A percentile compares a stretch with the other conserved stretches of the same genome.
Evolutionary conservation across 2,888 invertebrate genomes (phyloP).

Genomic region (Aphodius granarius): DNA sequence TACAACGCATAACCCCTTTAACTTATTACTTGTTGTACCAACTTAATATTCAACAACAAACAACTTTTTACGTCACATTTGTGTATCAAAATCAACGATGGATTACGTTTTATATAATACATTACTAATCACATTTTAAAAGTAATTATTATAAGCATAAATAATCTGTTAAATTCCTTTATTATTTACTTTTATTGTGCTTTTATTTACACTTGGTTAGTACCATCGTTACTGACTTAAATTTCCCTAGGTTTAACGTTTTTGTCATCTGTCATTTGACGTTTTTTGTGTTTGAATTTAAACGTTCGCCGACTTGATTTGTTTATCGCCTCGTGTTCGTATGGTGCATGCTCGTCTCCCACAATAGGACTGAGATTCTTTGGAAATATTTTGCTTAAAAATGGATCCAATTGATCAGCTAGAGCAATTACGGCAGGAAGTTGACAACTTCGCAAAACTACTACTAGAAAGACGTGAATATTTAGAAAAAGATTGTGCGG

Average conservation of each 20-base stretch:
- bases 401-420: background rate
- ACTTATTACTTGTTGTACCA: constrained; percentile 7
- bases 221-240: background rate
- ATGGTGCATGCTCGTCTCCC: too few relatives aligned
- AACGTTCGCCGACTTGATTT: too few relatives aligned
- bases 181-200: too few relatives aligned
- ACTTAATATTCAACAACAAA: background rate
- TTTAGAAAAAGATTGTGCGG: background rate
- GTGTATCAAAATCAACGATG: background rate
- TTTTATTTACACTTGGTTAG: too few relatives aligned
- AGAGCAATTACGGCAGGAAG: background rate
- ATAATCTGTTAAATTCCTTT: background rate
- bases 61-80: background rate
- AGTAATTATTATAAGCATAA: background rate
- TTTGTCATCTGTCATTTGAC: background rate
- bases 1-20: background rate
- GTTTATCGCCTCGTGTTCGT: too few relatives aligned
- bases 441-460: background rate
- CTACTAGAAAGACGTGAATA: background rate
- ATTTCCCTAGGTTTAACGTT: background rate
- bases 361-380: too few relatives aligned
- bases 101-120: background rate
- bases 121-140: background rate
- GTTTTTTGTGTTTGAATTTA: background rate
- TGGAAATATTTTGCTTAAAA: too few relatives aligned